Base-by-base conservation (phyloP, 2,113 vertebrate genomes). In the Crocuta crocuta region DNA sequence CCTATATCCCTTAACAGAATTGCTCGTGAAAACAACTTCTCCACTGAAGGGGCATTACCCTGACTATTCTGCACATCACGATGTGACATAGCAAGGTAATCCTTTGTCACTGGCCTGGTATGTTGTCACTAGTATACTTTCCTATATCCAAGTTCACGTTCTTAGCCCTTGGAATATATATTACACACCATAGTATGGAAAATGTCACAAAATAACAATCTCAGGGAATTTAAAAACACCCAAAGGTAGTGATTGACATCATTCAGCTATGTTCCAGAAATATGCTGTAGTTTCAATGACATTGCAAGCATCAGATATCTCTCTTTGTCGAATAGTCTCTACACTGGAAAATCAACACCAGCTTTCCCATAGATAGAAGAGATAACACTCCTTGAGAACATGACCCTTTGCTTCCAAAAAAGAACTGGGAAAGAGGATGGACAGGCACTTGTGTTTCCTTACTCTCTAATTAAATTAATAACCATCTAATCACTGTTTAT, bases 281-380 rank as follows among this genome's bases (percentile, higher is more conserved):
- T 55, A 89, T 23, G 39, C 82, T 61, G 2, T 17, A 50, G 87
- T 95, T 93, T 79, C 89, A 63, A 7, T 43, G 74, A 95, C 10
- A 2, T 13, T 17, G 85, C 13, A 23, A 68, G 50, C 83, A 96
- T 93, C 94, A 81, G 78, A 89, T 89, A 35, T 92, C 96, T 85
- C 26, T 66, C 74, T 97, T 74, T 95, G 95, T 83, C 93, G 91
- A 96, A 84, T 53, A 73, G 80, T 94, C 92, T 85, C 89, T 93
- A 89, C 92, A 89, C 96, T 97, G 91, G 95, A 89, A 98, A 98
- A 97, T 97, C 97, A 97, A 94, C 93, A 97, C 95, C 96, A 81
- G 96, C 93, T 97, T 98, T 98, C 96, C 89, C 96, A 94, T 10
- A 93, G 97, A 98, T 91, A 83, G 92, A 71, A 96, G 71, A 94